Percentiles rank a stretch among this genome's conserved stretches.
These are phyloP conservation scores for Dendrocopos noguchii DNA, from an alignment of 2,113 vertebrate species.

Conservation along the genomic window DNA sequence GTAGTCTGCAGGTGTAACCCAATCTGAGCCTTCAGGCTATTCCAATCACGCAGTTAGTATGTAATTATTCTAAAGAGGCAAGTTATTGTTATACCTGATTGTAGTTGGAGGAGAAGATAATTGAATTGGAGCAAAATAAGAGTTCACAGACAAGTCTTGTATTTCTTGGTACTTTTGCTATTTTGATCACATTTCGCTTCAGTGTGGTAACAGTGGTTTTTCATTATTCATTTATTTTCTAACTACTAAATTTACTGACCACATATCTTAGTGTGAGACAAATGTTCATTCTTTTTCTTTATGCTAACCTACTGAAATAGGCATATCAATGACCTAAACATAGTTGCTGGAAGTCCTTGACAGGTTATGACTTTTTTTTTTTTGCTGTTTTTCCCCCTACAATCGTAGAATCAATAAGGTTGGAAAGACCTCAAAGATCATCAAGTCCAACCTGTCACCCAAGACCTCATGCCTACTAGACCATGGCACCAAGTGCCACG, in stretches of 20 bases:
- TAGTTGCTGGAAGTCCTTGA: neutral
- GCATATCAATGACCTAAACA: neutral
- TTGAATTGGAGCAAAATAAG: neutral
- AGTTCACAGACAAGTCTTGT: neutral
- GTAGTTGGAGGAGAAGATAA: constrained; percentile 1
- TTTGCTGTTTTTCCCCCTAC: neutral
- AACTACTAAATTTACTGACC: neutral
- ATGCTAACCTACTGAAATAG: neutral
- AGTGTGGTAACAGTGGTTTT: neutral
- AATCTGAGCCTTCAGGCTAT: constrained; percentile 27
- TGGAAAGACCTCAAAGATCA: too few relatives aligned
- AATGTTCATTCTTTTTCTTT: neutral
- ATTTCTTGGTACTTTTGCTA: neutral
- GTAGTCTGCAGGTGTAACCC: constrained; percentile 43
- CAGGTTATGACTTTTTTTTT: fast-evolving
- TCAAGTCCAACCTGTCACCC: too few relatives aligned
- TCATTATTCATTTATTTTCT: neutral
- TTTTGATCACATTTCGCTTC: neutral
- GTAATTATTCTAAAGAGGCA: constrained; percentile 39
- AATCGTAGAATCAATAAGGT: too few relatives aligned
- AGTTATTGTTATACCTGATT: constrained; percentile 5
- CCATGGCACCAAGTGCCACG: too few relatives aligned
- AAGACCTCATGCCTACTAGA: too few relatives aligned
- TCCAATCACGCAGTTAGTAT: constrained; percentile 23
- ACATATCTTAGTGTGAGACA: neutral